Percentiles rank a stretch among this genome's conserved stretches.
Evolutionary conservation across 1,140 invertebrate species (phyloP).

Genomic region (Sminthurides bifidus): DNA sequence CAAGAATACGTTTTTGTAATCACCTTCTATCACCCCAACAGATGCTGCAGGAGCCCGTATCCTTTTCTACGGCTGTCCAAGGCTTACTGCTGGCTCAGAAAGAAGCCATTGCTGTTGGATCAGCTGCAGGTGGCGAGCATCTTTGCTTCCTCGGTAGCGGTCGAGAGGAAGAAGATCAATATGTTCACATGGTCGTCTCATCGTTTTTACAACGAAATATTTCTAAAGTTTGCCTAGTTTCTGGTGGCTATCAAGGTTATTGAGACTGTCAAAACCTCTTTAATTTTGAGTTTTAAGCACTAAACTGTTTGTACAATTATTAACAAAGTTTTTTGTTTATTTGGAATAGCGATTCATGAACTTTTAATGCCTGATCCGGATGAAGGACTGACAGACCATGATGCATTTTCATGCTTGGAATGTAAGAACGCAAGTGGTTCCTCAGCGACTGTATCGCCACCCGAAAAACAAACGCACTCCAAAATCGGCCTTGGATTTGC

Average conservation of each 20-base stretch:
- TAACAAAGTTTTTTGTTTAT: conserved; percentile 11
- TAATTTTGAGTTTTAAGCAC: background rate
- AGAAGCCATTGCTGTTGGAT: conserved; percentile 75
- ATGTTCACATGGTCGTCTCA: conserved; percentile 95
- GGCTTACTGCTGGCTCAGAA: conserved; percentile 79
- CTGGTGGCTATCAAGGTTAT: conserved; percentile 72
- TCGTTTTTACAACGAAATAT: conserved; percentile 91
- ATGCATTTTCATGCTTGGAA: conserved; percentile 61
- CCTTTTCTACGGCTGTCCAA: conserved; percentile 89
- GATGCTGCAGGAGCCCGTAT: conserved; percentile 89
- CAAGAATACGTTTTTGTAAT: background rate
- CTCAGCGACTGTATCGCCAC: conserved; percentile 11
- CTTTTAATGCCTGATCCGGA: conserved; percentile 61
- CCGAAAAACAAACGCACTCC: background rate
- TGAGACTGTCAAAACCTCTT: conserved; percentile 5
- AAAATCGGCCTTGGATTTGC: conserved; percentile 5
- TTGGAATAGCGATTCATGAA: conserved; percentile 58
- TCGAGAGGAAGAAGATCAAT: conserved; percentile 86
- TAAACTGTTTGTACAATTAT: background rate
- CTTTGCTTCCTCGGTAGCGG: conserved; percentile 95
- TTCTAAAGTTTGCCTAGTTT: conserved; percentile 80
- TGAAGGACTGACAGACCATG: conserved; percentile 69
- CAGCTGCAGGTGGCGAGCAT: conserved; percentile 85
- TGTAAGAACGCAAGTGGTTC: conserved; percentile 42
- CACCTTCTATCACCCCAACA: conserved; percentile 32